These are phyloP conservation scores for Parelbella ahira DNA, from an alignment of 2,888 invertebrate genomes.

Conservation along the genomic window DNA sequence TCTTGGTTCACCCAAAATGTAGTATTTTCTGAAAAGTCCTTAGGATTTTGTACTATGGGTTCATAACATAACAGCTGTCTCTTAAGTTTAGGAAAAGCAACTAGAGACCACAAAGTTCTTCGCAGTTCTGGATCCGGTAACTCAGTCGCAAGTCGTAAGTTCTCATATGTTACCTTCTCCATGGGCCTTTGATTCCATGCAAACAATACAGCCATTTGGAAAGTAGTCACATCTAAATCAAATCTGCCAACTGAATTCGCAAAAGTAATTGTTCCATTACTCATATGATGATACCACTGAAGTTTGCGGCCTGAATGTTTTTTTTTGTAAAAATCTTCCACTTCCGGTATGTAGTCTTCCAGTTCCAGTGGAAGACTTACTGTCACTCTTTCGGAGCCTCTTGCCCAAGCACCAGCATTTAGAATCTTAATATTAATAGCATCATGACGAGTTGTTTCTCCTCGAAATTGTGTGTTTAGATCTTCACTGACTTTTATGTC, in stretches of 20 bases:
- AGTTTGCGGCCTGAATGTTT: slow-evolving; percentile 98
- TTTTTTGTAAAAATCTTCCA: slow-evolving; percentile 98
- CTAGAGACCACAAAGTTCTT: slow-evolving; percentile 96
- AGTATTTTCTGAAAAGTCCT: slow-evolving; percentile 96
- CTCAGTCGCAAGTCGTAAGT: slow-evolving; percentile 96
- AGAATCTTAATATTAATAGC: slow-evolving; percentile 99
- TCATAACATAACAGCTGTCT: slow-evolving; percentile 92
- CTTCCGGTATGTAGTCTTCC: slow-evolving; percentile 99
- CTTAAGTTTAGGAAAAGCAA: slow-evolving; percentile 97
- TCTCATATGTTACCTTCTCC: slow-evolving; percentile 97
- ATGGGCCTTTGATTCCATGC: slow-evolving; percentile 98
- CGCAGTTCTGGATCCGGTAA: slow-evolving; percentile 96
- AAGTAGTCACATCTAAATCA: slow-evolving; percentile 99
- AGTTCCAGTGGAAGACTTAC: slow-evolving; percentile 98
- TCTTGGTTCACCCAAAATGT: slow-evolving; percentile 98
- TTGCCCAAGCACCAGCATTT: slow-evolving; percentile 99
- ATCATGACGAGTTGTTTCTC: slow-evolving; percentile 89
- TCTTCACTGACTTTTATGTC: slow-evolving; percentile 99
- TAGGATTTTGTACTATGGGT: slow-evolving; percentile 90
- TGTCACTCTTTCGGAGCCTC: slow-evolving; percentile 95
- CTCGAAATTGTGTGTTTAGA: slow-evolving; percentile 95
- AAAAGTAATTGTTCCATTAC: slow-evolving; percentile 98
- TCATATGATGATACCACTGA: slow-evolving; percentile 99
- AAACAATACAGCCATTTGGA: slow-evolving; percentile 99
- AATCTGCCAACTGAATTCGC: slow-evolving; percentile 94